phyloP scores from a whole-genome alignment of 2,797 vertebrate species.

The Pseudochaenichthys georgianus region DNA sequence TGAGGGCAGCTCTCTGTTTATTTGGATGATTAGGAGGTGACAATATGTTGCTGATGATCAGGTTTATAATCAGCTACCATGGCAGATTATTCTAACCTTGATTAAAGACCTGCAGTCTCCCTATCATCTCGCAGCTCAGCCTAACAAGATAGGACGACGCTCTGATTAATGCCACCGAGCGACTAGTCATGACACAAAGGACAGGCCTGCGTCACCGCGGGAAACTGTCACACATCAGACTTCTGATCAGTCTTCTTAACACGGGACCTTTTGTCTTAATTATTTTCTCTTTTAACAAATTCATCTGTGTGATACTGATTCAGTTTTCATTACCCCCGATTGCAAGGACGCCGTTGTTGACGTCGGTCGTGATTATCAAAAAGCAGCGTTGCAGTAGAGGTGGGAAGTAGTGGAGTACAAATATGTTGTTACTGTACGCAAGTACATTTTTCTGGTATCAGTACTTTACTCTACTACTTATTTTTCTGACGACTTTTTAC shows the following conservation, averaged over 20 bases:
- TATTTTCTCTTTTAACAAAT: slow-evolving; percentile 74
- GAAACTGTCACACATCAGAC: slow-evolving; percentile 59
- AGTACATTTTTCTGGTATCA: no score
- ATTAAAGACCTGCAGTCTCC: slow-evolving; percentile 84
- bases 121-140: slow-evolving; percentile 81
- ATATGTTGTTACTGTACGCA: no score
- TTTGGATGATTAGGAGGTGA: slow-evolving; percentile 82
- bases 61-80: slow-evolving; percentile 84
- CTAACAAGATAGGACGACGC: slow-evolving; percentile 77
- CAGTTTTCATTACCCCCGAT: slow-evolving; percentile 67
- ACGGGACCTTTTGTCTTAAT: slow-evolving; percentile 76
- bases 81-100: slow-evolving; percentile 85
- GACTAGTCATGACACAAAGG: slow-evolving; percentile 77
- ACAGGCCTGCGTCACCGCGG: slow-evolving; percentile 67
- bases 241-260: slow-evolving; percentile 71
- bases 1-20: slow-evolving; percentile 76
- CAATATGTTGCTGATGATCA: slow-evolving; percentile 82
- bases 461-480: no score
- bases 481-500: no score
- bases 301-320: slow-evolving; percentile 74
- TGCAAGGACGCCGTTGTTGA: slow-evolving; percentile 63
- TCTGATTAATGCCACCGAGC: slow-evolving; percentile 77
- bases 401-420: no score
- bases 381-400: slow-evolving; percentile 25
- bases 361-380: slow-evolving; percentile 65